Conservation (phyloP, 1,140 invertebrate species). For the Drosophila lacteicornis region DNA sequence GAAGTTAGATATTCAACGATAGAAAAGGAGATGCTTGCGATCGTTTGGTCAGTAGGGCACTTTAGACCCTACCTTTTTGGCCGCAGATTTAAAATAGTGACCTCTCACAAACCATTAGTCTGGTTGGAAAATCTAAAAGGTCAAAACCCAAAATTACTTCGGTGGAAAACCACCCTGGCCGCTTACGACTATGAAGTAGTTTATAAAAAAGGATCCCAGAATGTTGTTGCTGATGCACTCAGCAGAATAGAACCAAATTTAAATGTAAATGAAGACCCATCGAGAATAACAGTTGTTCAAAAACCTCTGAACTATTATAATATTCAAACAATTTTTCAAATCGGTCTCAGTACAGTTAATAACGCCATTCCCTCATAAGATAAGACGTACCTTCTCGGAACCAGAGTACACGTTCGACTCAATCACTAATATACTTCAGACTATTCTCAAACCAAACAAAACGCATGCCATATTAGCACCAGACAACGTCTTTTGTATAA, state of each 20-base stretch:
- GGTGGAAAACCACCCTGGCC: constrained; percentile 16
- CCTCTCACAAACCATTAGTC: not conserved
- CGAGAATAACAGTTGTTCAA: too few species aligned
- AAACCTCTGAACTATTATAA: too few species aligned
- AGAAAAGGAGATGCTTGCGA: not conserved
- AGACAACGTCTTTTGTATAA: too few species aligned
- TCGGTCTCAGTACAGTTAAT: too few species aligned
- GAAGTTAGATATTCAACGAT: too few species aligned
- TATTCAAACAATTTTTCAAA: too few species aligned
- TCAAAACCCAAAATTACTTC: constrained; percentile 7
- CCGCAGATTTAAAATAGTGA: constrained; percentile 7
- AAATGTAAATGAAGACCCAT: constrained; percentile 8
- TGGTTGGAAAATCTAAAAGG: constrained; percentile 9
- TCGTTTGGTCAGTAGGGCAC: not conserved
- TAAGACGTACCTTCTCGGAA: too few species aligned
- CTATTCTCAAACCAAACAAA: too few species aligned
- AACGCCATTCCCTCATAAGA: too few species aligned
- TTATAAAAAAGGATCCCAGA: not conserved
- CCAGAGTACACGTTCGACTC: too few species aligned
- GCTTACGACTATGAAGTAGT: constrained; percentile 8
- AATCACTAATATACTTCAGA: too few species aligned
- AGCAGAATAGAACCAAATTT: constrained; percentile 17
- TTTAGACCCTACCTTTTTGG: constrained; percentile 23
- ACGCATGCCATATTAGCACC: too few species aligned
- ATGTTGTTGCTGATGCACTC: constrained; percentile 18